These are phyloP conservation scores for Otolemur crassicaudatus DNA, from an alignment of 2,797 vertebrate species.

Conservation along the genomic window DNA sequence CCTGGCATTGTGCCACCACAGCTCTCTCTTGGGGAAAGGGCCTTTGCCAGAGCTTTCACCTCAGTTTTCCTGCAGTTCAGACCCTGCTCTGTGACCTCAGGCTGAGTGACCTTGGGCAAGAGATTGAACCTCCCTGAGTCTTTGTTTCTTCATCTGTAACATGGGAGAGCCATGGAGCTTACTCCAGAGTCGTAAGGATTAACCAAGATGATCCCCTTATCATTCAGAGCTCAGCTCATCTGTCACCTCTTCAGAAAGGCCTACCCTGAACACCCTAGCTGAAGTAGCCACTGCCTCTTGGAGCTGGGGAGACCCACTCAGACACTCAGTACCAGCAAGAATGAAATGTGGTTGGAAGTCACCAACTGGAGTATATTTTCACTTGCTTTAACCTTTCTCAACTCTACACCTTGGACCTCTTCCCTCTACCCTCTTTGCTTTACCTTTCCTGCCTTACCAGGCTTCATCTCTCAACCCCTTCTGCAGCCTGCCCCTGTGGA, in stretches of 20 bases:
- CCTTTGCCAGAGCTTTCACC: conserved; percentile 35
- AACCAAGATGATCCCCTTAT: background rate
- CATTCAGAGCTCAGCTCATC: background rate
- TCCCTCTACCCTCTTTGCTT: background rate
- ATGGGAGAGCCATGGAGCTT: background rate
- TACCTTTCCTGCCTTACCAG: background rate
- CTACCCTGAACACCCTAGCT: background rate
- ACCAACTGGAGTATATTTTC: background rate
- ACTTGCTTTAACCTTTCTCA: background rate
- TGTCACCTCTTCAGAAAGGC: background rate
- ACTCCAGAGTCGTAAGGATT: background rate
- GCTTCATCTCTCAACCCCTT: background rate
- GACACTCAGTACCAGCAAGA: background rate
- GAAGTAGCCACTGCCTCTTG: background rate
- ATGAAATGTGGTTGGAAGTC: background rate
- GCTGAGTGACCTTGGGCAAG: conserved; percentile 13
- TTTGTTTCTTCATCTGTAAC: conserved; percentile 48
- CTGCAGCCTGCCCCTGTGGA: background rate
- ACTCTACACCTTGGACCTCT: background rate
- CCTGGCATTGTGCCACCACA: background rate
- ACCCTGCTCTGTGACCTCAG: conserved; percentile 29
- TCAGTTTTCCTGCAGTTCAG: conserved; percentile 48
- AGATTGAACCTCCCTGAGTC: background rate
- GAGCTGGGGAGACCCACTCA: background rate
- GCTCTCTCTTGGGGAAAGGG: conserved; percentile 27